Conservation (phyloP, 2,113 vertebrate species). For the Leptodactylus fuscus region DNA sequence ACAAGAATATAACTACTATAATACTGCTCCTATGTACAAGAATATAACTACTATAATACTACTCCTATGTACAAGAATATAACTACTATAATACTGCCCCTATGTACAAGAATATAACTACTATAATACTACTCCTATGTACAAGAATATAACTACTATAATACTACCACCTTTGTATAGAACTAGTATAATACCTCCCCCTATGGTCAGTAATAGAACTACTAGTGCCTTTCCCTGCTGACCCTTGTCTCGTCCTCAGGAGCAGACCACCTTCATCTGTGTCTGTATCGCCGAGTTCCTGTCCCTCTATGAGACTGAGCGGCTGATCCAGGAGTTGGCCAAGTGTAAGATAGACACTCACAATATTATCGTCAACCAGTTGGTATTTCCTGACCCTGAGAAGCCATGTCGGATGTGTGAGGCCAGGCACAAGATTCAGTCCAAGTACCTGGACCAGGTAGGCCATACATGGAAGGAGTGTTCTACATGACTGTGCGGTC, state of each 20-base stretch:
- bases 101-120: not conserved
- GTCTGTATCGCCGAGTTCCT: slow-evolving; percentile 95
- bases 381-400: slow-evolving; percentile 86
- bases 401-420: slow-evolving; percentile 93
- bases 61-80: not conserved
- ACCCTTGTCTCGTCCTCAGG: slow-evolving; percentile 69
- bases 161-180: not conserved
- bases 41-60: slow-evolving; percentile 3
- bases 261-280: slow-evolving; percentile 95
- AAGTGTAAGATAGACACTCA: slow-evolving; percentile 95
- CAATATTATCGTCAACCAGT: slow-evolving; percentile 95
- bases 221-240: not conserved
- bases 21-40: not conserved
- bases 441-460: slow-evolving; percentile 97
- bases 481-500: too few species aligned
- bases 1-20: slow-evolving; percentile 6
- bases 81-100: not conserved
- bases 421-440: slow-evolving; percentile 94
- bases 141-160: slow-evolving; percentile 6
- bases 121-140: not conserved
- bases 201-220: not conserved
- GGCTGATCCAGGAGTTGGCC: slow-evolving; percentile 93
- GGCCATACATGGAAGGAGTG: too few species aligned
- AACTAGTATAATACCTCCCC: not conserved
- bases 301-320: slow-evolving; percentile 91